phyloP scores from a whole-genome alignment of 2,797 vertebrate species.

The Balearica regulorum region DNA sequence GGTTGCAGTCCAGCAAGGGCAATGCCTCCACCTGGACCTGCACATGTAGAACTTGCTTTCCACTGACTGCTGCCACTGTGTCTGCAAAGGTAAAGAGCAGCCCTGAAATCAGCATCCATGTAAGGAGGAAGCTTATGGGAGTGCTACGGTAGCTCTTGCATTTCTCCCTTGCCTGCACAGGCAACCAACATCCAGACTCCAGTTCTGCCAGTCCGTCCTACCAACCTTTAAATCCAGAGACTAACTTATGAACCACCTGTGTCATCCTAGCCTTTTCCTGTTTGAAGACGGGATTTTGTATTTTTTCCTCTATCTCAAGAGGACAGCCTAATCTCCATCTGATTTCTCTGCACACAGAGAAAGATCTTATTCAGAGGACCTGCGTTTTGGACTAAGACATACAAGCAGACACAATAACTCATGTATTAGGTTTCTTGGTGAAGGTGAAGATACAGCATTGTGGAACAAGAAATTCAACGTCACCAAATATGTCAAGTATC shows the following conservation, averaged over 20 bases:
- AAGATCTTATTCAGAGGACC: neutral
- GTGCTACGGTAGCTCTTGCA: accelerated
- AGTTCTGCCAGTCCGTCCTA: neutral
- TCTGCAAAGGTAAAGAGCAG: neutral
- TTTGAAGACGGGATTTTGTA: neutral
- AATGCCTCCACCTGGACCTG: neutral
- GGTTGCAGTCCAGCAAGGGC: neutral
- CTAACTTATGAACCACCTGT: neutral
- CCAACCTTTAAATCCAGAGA: neutral
- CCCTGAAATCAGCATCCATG: neutral
- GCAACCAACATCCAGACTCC: neutral
- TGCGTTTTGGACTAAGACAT: neutral
- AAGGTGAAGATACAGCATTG: neutral
- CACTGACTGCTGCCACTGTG: neutral
- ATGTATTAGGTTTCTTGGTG: neutral
- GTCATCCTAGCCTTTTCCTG: neutral
- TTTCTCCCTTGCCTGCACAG: neutral
- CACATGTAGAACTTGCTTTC: neutral
- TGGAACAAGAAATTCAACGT: neutral
- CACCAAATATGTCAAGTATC: neutral
- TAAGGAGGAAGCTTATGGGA: neutral
- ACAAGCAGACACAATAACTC: neutral
- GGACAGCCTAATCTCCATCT: neutral
- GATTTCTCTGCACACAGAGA: neutral
- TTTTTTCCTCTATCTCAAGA: neutral